Percentiles rank a stretch among this genome's conserved stretches.
These are phyloP conservation scores for Pipistrellus pipistrellus DNA, from an alignment of 2,797 vertebrate species.

Conservation along the genomic window DNA sequence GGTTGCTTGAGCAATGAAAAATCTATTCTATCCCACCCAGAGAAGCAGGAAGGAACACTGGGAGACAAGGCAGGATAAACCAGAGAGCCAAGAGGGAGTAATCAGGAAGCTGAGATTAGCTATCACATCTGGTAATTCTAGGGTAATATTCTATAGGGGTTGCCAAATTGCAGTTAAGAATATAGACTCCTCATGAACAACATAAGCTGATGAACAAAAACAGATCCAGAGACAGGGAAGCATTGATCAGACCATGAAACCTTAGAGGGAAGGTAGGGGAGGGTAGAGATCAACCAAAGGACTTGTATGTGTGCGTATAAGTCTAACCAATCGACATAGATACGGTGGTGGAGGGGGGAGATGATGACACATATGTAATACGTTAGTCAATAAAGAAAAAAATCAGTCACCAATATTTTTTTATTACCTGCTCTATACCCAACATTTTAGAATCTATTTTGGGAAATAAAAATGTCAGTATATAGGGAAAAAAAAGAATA, in stretches of 20 bases:
- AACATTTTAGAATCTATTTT: background rate
- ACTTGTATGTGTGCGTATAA: too few species aligned
- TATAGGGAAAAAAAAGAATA: background rate
- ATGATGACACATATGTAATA: too few species aligned
- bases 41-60: background rate
- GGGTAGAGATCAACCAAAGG: too few species aligned
- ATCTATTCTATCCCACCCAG: background rate
- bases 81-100: background rate
- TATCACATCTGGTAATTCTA: background rate
- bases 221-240: too few species aligned
- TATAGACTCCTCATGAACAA: too few species aligned
- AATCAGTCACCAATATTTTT: background rate
- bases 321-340: too few species aligned
- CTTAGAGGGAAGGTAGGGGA: too few species aligned
- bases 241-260: too few species aligned
- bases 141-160: background rate
- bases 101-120: background rate
- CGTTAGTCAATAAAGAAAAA: too few species aligned
- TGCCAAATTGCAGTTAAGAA: background rate
- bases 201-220: too few species aligned
- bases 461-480: background rate
- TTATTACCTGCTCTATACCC: background rate
- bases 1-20: background rate
- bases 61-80: background rate
- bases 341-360: too few species aligned